A percentile compares a stretch with the other conserved stretches of the same genome.
These are phyloP conservation scores for Dermochelys coriacea DNA, from an alignment of 2,797 vertebrate species.

Conservation along the genomic window DNA sequence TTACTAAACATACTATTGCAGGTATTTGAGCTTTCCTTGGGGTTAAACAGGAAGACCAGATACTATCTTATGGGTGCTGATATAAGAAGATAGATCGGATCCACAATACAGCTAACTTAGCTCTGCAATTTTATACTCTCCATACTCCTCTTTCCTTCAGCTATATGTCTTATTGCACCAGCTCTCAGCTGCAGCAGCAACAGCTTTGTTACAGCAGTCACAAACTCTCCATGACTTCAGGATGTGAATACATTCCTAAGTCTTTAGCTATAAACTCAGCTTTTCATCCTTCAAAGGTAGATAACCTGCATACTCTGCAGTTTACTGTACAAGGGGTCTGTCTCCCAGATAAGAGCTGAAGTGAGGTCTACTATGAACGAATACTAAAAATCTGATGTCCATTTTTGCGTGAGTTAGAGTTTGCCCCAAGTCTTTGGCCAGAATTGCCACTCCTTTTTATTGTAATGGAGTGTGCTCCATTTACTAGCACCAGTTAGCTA, in stretches of 20 bases:
- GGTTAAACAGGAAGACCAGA: not conserved
- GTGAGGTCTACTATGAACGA: not conserved
- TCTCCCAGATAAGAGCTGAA: rapidly evolving
- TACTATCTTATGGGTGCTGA: rapidly evolving
- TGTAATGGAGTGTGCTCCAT: not conserved
- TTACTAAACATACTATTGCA: rapidly evolving
- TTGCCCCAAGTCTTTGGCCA: not conserved
- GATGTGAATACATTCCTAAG: not conserved
- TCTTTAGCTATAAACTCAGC: not conserved
- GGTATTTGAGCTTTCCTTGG: not conserved
- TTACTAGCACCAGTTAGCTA: not conserved
- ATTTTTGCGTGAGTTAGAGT: not conserved
- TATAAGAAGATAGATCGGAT: not conserved
- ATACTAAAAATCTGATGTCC: not conserved
- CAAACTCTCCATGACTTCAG: not conserved
- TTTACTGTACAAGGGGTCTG: not conserved
- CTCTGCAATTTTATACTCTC: not conserved
- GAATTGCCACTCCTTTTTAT: slow-evolving; percentile 6
- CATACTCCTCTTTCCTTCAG: not conserved
- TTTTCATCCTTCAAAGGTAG: not conserved
- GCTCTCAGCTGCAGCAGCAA: not conserved
- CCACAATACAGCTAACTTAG: not conserved
- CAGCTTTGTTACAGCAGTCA: not conserved
- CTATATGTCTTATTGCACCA: rapidly evolving
- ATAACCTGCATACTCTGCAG: not conserved